phyloP scores from a whole-genome alignment of 2,113 vertebrate genomes.

The Sinocyclocheilus anophthalmus region DNA sequence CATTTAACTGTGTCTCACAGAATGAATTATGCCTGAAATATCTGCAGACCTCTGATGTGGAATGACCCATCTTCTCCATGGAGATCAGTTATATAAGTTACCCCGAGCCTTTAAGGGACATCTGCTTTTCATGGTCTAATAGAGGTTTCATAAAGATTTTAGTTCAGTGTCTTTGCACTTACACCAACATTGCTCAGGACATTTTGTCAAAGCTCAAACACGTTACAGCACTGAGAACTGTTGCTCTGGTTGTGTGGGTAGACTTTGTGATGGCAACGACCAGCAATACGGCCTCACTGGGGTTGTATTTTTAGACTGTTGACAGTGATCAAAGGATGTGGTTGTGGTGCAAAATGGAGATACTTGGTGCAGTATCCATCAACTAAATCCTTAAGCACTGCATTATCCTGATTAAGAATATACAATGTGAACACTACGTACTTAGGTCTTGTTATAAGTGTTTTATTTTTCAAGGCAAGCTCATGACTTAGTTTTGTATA shows the following conservation, averaged over 20 bases:
- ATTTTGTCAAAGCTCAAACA: conserved; percentile 15
- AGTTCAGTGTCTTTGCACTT: not conserved
- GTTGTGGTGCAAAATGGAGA: conserved; percentile 20
- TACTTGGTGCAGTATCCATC: not conserved
- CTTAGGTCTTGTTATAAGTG: not conserved
- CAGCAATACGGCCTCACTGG: not conserved
- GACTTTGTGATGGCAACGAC: conserved; percentile 42
- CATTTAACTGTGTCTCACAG: not conserved
- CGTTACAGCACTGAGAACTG: not conserved
- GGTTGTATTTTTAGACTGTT: conserved; percentile 50
- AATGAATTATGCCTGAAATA: conserved; percentile 10
- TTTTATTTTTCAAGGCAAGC: conserved; percentile 20
- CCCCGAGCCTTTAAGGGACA: not conserved
- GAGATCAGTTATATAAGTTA: conserved; percentile 1
- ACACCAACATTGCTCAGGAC: not conserved
- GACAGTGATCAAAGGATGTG: conserved; percentile 43
- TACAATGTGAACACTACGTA: not conserved
- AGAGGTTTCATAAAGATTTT: conserved; percentile 8
- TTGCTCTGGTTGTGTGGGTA: not conserved
- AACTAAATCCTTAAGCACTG: not conserved
- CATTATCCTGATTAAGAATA: not conserved
- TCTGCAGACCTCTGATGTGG: conserved; percentile 21
- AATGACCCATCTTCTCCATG: conserved; percentile 5
- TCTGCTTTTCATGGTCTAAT: conserved; percentile 1
- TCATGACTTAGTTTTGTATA: not conserved